Evolutionary conservation across 2,888 invertebrate species (phyloP).

Genomic region (Nasonia oneida): DNA sequence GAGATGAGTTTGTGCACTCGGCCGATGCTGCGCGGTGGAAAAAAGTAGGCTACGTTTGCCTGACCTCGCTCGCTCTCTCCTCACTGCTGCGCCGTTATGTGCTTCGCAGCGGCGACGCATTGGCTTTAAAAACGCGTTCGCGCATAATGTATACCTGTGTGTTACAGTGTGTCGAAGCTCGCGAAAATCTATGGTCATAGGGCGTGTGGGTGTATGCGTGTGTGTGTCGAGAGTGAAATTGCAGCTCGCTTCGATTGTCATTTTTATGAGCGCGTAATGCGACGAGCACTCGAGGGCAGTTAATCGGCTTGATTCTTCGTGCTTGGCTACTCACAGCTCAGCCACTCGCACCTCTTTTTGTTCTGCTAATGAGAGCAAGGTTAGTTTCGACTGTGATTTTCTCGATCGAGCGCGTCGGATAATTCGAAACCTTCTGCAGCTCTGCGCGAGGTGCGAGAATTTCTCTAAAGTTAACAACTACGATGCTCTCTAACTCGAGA

Average conservation of each 20-base stretch:
- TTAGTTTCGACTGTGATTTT: constrained; percentile 49
- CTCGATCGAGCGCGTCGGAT: constrained; percentile 52
- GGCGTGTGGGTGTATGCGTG: background rate
- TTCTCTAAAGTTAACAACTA: background rate
- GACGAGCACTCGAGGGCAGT: constrained; percentile 4
- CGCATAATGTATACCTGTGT: background rate
- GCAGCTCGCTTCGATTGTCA: background rate
- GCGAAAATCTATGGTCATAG: background rate
- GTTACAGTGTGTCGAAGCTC: background rate
- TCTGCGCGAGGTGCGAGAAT: background rate
- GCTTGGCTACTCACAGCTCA: background rate
- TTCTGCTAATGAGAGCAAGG: constrained; percentile 51
- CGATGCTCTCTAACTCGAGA: too few species aligned
- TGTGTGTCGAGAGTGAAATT: constrained; percentile 5
- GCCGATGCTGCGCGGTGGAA: constrained; percentile 5
- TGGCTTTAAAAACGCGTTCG: constrained; percentile 6
- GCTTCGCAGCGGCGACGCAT: constrained; percentile 14
- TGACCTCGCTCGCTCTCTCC: constrained; percentile 32
- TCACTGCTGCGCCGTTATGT: background rate
- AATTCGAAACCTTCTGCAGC: constrained; percentile 37
- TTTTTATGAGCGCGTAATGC: constrained; percentile 11
- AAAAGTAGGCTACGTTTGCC: constrained; percentile 51
- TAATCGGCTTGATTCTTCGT: constrained; percentile 22
- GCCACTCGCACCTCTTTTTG: constrained; percentile 7
- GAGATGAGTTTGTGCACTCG: constrained; percentile 14